Conservation (phyloP, 2,888 invertebrate species). For the Physocephala rufipes region DNA sequence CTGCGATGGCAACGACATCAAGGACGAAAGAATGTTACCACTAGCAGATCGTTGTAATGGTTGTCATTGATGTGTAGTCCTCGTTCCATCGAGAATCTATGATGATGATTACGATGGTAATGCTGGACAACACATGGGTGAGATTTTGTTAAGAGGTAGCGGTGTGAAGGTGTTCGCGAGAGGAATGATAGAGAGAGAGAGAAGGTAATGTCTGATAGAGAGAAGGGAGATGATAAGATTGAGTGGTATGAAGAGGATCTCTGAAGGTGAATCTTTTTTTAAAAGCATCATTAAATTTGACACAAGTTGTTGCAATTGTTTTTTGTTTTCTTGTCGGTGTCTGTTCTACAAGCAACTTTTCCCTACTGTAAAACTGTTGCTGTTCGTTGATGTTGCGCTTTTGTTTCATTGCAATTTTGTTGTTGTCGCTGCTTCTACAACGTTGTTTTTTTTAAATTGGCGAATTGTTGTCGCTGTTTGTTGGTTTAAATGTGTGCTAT, state of each 20-base stretch:
- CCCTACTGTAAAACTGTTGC: slow-evolving; percentile 27
- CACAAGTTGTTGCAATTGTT: slow-evolving; percentile 39
- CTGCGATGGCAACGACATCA: background rate
- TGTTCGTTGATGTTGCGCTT: background rate
- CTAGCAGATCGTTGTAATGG: background rate
- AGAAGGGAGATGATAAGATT: background rate
- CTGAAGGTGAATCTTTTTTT: slow-evolving; percentile 29
- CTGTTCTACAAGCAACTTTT: slow-evolving; percentile 26
- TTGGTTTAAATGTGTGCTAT: background rate
- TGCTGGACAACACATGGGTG: background rate
- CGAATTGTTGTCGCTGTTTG: background rate
- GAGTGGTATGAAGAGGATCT: background rate
- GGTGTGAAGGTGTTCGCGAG: too few species aligned
- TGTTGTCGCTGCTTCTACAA: background rate
- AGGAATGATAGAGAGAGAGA: too few species aligned
- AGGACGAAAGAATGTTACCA: slow-evolving; percentile 6
- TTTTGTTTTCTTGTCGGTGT: slow-evolving; percentile 31
- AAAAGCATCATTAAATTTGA: slow-evolving; percentile 45
- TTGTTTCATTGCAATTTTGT: slow-evolving; percentile 3
- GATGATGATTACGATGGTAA: background rate
- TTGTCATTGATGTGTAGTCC: background rate
- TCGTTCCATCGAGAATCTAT: background rate
- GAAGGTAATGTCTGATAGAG: too few species aligned
- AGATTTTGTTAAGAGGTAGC: background rate
- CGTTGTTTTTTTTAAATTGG: too few species aligned